Evolutionary conservation across 2,797 vertebrate genomes (phyloP).

Genomic region (Dermochelys coriacea): DNA sequence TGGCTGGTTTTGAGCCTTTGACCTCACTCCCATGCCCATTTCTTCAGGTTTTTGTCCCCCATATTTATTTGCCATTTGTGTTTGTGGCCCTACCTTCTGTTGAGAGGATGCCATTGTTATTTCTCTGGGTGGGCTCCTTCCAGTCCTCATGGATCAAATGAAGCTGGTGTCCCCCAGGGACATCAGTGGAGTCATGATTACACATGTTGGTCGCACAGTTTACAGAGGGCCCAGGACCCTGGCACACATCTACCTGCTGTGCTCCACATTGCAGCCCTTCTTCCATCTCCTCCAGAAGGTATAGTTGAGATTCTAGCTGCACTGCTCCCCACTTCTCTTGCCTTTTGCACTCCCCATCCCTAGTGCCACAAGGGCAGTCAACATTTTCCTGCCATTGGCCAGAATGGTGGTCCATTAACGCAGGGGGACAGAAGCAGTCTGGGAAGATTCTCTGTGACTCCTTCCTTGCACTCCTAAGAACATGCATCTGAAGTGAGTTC

Average conservation of each 20-base stretch:
- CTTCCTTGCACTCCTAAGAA: not conserved
- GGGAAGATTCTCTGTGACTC: not conserved
- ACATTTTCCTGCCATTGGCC: not conserved
- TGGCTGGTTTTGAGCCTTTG: not conserved
- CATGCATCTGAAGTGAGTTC: rapidly evolving
- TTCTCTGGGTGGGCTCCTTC: not conserved
- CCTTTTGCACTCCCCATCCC: not conserved
- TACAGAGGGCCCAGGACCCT: not conserved
- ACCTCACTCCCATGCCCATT: not conserved
- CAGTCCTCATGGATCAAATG: not conserved
- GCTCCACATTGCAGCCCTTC: not conserved
- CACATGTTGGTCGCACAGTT: not conserved
- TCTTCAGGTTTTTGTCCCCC: not conserved
- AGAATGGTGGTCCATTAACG: not conserved
- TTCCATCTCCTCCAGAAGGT: not conserved
- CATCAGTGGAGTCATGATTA: not conserved
- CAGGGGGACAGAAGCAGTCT: not conserved
- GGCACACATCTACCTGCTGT: not conserved
- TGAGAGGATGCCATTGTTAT: not conserved
- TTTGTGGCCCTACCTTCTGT: not conserved
- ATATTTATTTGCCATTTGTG: not conserved
- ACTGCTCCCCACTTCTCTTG: not conserved
- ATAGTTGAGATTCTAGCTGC: not conserved
- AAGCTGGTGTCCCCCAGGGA: not conserved
- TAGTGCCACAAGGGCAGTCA: rapidly evolving